Evolutionary conservation across 2,113 vertebrate genomes (phyloP).

Genomic region (Triplophysa tibetana): DNA sequence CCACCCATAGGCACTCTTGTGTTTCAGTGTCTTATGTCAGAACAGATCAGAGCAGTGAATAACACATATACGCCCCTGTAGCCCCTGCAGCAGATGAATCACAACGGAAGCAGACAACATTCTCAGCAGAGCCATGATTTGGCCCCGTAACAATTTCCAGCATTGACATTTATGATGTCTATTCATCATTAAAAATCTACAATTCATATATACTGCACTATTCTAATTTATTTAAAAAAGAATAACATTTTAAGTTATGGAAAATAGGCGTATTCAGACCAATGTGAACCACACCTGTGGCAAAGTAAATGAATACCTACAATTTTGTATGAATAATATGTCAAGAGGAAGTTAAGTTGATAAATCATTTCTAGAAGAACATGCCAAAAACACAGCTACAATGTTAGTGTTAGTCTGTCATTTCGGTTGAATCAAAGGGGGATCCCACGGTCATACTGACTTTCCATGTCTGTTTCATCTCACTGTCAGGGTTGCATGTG

Average conservation of each 20-base stretch:
- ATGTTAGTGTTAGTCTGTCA: too few species aligned
- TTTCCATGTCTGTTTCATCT: not conserved
- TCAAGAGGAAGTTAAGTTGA: too few species aligned
- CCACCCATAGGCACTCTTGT: not conserved
- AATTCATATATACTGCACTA: not conserved
- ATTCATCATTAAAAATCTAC: not conserved
- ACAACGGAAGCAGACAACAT: not conserved
- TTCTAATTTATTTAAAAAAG: not conserved
- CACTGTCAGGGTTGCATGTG: not conserved
- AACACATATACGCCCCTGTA: not conserved
- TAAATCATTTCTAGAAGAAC: too few species aligned
- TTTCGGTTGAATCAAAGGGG: too few species aligned
- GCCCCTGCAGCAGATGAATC: not conserved
- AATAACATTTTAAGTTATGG: not conserved
- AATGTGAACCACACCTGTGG: not conserved
- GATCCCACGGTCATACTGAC: not conserved
- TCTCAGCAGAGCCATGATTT: not conserved
- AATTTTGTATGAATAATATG: too few species aligned
- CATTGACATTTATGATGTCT: not conserved
- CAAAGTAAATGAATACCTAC: not conserved
- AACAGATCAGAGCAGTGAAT: slow-evolving; percentile 18
- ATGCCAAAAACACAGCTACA: too few species aligned
- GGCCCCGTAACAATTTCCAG: not conserved
- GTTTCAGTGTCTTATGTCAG: not conserved
- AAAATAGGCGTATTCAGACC: not conserved